These are phyloP conservation scores for Tryphoninae sp. DNA, from an alignment of 2,888 invertebrate genomes.

Conservation along the genomic window DNA sequence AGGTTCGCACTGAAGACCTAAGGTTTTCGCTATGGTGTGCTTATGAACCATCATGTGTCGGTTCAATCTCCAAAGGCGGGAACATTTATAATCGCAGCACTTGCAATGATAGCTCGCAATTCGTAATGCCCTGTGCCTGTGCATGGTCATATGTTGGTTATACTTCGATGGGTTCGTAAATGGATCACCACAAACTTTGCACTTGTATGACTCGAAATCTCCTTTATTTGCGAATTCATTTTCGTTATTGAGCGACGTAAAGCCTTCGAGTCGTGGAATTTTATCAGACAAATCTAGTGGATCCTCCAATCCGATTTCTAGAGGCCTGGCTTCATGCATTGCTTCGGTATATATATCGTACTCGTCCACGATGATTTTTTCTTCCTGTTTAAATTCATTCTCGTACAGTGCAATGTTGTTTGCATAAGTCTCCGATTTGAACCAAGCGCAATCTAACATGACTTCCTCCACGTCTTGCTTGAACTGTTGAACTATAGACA, in stretches of 20 bases:
- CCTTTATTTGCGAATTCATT: background rate
- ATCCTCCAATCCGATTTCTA: background rate
- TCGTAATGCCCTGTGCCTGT: slow-evolving; percentile 66
- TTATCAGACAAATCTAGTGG: background rate
- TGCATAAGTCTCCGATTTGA: slow-evolving; percentile 25
- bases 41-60: slow-evolving; percentile 44
- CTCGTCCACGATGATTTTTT: background rate
- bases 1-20: slow-evolving; percentile 8
- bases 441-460: background rate
- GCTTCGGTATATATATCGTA: background rate
- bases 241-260: background rate
- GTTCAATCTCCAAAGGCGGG: background rate
- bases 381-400: slow-evolving; percentile 2
- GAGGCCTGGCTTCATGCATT: background rate
- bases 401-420: slow-evolving; percentile 34
- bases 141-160: slow-evolving; percentile 49
- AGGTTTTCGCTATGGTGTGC: slow-evolving; percentile 1
- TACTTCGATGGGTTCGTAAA: slow-evolving; percentile 44
- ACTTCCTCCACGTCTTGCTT: background rate
- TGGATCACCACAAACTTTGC: slow-evolving; percentile 44
- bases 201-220: slow-evolving; percentile 10
- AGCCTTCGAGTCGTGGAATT: background rate
- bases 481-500: background rate
- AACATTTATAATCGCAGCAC: slow-evolving; percentile 81
- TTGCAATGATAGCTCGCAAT: slow-evolving; percentile 80